Evolutionary conservation across 2,888 invertebrate species (phyloP).

Genomic region (Coenonympha glycerion): DNA sequence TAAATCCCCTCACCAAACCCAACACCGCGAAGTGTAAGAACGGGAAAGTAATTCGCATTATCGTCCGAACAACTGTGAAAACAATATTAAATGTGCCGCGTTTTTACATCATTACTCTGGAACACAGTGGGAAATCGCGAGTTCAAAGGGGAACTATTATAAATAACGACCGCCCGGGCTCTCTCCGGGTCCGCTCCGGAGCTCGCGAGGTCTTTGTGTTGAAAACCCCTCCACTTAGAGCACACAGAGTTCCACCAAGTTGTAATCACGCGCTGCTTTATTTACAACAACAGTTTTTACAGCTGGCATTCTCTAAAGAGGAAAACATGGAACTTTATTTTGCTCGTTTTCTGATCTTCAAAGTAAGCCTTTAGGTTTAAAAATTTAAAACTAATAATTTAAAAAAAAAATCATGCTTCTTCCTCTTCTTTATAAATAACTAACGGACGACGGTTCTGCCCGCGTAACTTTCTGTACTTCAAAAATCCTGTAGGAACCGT

Average conservation of each 20-base stretch:
- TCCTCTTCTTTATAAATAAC: too few species aligned
- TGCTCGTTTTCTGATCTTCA: too few species aligned
- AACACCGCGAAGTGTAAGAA: not conserved
- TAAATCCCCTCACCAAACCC: too few species aligned
- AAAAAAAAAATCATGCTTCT: too few species aligned
- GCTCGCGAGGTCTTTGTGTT: slow-evolving; percentile 5
- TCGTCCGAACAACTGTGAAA: not conserved
- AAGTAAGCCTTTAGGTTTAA: too few species aligned
- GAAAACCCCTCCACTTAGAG: slow-evolving; percentile 6
- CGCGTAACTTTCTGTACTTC: too few species aligned
- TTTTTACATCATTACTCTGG: slow-evolving; percentile 9
- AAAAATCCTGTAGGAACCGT: too few species aligned
- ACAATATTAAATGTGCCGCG: slow-evolving; percentile 1
- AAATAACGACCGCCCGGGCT: slow-evolving; percentile 7
- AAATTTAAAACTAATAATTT: too few species aligned
- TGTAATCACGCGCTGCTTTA: slow-evolving; percentile 1
- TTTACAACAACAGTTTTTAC: slow-evolving; percentile 6
- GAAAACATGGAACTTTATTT: too few species aligned
- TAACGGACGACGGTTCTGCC: too few species aligned
- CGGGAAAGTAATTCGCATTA: not conserved
- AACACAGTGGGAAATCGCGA: slow-evolving; percentile 1
- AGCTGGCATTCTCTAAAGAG: not conserved
- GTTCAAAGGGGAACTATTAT: slow-evolving; percentile 14
- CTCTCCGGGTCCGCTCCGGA: not conserved
- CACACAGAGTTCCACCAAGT: slow-evolving; percentile 4